Base-by-base conservation (phyloP, 2,113 vertebrate species). In the Epinephelus fuscoguttatus region DNA sequence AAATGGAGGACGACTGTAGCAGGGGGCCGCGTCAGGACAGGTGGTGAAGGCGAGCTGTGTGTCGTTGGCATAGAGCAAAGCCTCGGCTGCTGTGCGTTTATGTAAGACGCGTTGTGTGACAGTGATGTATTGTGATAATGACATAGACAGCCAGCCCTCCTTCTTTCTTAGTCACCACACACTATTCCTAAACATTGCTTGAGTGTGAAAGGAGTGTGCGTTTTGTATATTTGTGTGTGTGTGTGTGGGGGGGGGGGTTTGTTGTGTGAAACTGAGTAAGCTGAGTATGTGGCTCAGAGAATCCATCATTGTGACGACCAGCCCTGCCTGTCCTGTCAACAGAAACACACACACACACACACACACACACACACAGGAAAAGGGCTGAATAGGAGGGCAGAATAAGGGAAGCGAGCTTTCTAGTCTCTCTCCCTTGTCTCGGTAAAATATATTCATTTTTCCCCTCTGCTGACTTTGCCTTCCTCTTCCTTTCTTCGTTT, bases 251-350 rank as follows among this genome's bases (percentile, higher is more conserved):
- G 63, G 3, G 25, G 40, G 55, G 52, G 52, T 17, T 6, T 64
- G 59, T 59, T 75, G 61, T 78, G 68, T 72, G 81, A 77, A 80
- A 73, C 67, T 33, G 60, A 81, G 84, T 80, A 77, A 84, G 52
- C 75, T 80, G 71, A 71, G 88, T 70, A 69, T 64, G 75, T 23
- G 47, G 78, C 75, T 81, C 47, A 25, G 78, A 55, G 75, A 82
- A 92, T 91, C 77, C 81, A 85, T 91, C 88, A 85, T 82, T 81
- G 66, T 80, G 84, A 78, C 75, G 61, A 78, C 88, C 57, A 25
- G 74, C 59, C 55, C 66, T 80, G 75, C 84, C 77, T 81, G 72
- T 88, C 82, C 64, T 84, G 74, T 85, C 84, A 87, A 84, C 71
- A 77, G 37, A 81, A 69, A 45, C 53, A 25, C 64, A 62, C 62